Conservation (phyloP, 2,113 vertebrate species). For the Brachyhypopomus gauderio region DNA sequence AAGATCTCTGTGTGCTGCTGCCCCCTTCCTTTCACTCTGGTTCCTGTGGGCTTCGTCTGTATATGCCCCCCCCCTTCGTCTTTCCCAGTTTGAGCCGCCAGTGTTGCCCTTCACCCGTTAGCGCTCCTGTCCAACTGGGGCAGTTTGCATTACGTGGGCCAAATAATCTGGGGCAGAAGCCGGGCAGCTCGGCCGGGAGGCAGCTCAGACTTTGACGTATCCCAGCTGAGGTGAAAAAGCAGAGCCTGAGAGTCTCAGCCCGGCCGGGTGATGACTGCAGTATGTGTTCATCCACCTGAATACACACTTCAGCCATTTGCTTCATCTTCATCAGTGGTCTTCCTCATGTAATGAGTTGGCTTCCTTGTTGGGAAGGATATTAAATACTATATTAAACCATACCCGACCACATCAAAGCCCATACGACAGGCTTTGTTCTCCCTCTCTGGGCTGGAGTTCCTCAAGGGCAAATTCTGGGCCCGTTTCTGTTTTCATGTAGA, state of each 20-base stretch:
- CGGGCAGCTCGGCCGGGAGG: slow-evolving; percentile 38
- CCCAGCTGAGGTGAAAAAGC: slow-evolving; percentile 4
- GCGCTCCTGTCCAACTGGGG: slow-evolving; percentile 30
- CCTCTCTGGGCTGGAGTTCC: no score
- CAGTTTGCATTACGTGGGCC: slow-evolving; percentile 24
- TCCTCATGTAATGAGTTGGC: no score
- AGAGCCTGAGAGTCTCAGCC: background rate
- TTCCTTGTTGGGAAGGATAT: no score
- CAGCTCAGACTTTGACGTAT: slow-evolving; percentile 60
- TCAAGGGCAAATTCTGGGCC: no score
- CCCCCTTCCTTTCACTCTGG: background rate
- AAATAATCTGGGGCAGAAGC: slow-evolving; percentile 32
- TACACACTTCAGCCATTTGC: no score
- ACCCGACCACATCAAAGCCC: no score
- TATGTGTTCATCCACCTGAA: background rate
- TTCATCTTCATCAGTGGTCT: background rate
- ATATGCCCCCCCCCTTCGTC: background rate
- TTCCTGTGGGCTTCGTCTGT: background rate
- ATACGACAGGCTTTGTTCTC: no score
- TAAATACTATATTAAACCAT: no score
- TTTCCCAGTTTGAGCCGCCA: slow-evolving; percentile 16
- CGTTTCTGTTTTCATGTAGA: background rate
- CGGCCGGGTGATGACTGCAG: background rate
- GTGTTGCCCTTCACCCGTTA: background rate
- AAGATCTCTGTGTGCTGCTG: background rate